These are phyloP conservation scores for Aradus depressus DNA, from an alignment of 2,888 invertebrate genomes.

Conservation along the genomic window DNA sequence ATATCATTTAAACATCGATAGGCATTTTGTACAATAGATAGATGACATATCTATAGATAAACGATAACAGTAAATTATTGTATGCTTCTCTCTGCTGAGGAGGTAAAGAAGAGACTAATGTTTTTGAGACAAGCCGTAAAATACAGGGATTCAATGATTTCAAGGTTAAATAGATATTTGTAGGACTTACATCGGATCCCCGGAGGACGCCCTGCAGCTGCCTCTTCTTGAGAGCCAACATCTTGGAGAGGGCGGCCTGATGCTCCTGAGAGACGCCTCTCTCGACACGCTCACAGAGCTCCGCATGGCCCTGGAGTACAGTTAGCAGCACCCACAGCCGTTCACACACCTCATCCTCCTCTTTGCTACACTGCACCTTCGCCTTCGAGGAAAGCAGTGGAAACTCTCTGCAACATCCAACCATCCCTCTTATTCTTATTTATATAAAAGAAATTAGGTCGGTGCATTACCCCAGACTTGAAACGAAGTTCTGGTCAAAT, in stretches of 20 bases:
- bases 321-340: constrained; percentile 44
- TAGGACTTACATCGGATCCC: constrained; percentile 44
- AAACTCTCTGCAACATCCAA: constrained; percentile 32
- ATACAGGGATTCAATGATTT: background rate
- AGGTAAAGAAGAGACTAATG: no score
- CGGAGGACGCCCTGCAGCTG: constrained; percentile 52
- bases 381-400: constrained; percentile 41
- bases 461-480: no score
- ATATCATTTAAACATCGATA: no score
- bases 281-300: constrained; percentile 49
- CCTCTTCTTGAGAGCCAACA: constrained; percentile 49
- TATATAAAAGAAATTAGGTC: no score
- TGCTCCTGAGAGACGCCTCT: constrained; percentile 50
- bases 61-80: no score
- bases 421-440: no score
- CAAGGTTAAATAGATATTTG: background rate
- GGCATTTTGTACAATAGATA: no score
- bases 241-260: constrained; percentile 48
- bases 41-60: no score
- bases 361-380: constrained; percentile 42
- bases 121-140: no score
- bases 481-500: no score
- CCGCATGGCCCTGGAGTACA: constrained; percentile 44
- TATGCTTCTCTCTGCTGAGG: no score
- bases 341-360: constrained; percentile 46